A percentile compares a stretch with the other conserved stretches of the same genome.
Conservation (phyloP, 2,797 vertebrate genomes). For the Eidolon dupreanum region DNA sequence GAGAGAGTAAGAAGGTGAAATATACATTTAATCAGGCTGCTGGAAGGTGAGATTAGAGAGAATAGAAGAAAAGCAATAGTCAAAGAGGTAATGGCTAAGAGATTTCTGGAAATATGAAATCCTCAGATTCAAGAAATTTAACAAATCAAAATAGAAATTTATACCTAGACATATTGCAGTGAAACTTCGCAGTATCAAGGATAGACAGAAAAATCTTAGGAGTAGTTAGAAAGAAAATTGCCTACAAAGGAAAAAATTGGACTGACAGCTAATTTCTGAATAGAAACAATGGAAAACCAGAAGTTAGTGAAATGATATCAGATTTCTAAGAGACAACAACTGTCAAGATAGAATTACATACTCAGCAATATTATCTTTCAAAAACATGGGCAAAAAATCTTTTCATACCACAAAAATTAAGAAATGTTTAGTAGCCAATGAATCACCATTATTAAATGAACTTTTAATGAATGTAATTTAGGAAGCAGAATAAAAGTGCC, state of each 20-base stretch:
- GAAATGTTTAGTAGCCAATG: background rate
- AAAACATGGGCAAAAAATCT: background rate
- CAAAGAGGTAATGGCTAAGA: background rate
- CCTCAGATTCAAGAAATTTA: background rate
- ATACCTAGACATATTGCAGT: background rate
- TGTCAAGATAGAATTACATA: background rate
- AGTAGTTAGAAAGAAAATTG: background rate
- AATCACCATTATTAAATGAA: background rate
- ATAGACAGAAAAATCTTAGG: background rate
- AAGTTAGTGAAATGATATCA: background rate
- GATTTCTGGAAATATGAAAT: background rate
- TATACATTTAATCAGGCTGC: background rate
- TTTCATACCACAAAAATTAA: background rate
- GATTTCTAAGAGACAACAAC: background rate
- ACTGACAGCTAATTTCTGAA: background rate
- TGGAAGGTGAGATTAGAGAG: background rate
- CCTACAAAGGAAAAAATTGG: background rate
- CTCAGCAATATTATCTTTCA: background rate
- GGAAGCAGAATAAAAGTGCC: background rate
- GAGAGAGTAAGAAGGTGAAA: background rate
- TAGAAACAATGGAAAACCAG: background rate
- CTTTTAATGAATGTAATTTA: conserved; percentile 18
- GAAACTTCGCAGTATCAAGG: background rate
- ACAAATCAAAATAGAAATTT: background rate
- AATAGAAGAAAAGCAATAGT: background rate